Evolutionary conservation across 2,113 vertebrate genomes (phyloP).

Genomic region (Diadophis punctatus): DNA sequence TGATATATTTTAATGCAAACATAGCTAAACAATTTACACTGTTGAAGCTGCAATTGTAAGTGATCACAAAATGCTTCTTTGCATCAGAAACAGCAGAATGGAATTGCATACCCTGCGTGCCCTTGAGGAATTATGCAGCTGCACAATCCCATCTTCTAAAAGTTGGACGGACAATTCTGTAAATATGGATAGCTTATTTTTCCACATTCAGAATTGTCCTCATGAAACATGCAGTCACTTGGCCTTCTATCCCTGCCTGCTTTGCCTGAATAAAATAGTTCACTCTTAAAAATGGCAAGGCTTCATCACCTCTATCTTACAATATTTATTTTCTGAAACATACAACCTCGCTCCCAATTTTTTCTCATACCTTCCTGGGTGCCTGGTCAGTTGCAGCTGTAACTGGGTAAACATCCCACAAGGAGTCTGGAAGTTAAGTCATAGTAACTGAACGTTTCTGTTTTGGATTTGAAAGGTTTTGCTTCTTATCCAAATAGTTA

Average conservation of each 20-base stretch:
- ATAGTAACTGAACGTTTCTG: neutral
- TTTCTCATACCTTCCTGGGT: neutral
- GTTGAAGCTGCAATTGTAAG: conserved; percentile 1
- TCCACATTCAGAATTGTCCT: neutral
- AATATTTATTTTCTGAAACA: neutral
- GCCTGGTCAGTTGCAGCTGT: neutral
- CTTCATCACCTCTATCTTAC: neutral
- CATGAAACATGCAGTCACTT: neutral
- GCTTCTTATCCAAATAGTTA: neutral
- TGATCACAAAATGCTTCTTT: neutral
- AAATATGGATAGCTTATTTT: neutral
- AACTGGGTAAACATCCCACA: neutral
- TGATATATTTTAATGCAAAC: conserved; percentile 2
- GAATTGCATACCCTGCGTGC: neutral
- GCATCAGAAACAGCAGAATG: neutral
- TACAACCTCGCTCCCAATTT: neutral
- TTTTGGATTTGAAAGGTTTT: neutral
- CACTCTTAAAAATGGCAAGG: neutral
- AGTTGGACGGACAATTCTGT: neutral
- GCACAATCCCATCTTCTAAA: neutral
- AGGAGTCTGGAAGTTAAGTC: neutral
- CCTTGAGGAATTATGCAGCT: neutral
- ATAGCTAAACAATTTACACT: conserved; percentile 16
- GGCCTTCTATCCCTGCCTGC: neutral
- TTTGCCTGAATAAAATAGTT: neutral